Conservation (phyloP, 2,888 invertebrate species). For the Gonocerus acuteangulatus region DNA sequence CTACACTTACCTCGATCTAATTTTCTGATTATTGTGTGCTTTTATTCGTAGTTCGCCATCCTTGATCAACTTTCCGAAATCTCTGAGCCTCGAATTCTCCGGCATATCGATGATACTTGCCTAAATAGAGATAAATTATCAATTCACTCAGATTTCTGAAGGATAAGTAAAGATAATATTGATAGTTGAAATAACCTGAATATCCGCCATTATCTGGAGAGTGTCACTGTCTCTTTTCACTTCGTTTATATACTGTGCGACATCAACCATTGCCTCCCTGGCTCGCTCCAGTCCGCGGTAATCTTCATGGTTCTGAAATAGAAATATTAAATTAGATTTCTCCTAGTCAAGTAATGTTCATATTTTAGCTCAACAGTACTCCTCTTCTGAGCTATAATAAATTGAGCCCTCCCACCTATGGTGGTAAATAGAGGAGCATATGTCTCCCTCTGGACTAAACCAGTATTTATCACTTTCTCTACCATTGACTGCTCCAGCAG, state of each 20-base stretch:
- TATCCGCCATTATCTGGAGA: conserved; percentile 77
- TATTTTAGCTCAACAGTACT: no score
- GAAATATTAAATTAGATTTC: neutral
- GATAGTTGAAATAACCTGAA: conserved; percentile 54
- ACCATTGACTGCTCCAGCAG: no score
- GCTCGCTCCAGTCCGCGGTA: conserved; percentile 74
- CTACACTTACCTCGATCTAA: conserved; percentile 52
- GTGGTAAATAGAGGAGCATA: no score
- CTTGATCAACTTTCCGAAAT: conserved; percentile 83
- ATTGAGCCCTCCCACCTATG: no score
- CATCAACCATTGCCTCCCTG: conserved; percentile 91
- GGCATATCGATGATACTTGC: conserved; percentile 74
- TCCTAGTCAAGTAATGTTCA: neutral
- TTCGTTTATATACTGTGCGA: conserved; percentile 95
- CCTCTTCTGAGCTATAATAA: neutral
- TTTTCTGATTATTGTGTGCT: conserved; percentile 80
- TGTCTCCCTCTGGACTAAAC: no score
- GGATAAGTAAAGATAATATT: no score
- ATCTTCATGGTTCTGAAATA: conserved; percentile 68
- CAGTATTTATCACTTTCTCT: no score
- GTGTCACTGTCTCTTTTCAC: conserved; percentile 94
- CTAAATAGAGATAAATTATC: conserved; percentile 43
- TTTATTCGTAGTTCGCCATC: conserved; percentile 92
- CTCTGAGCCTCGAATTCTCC: conserved; percentile 70
- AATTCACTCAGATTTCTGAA: no score